Percentiles rank a stretch among this genome's conserved stretches.
Conservation (phyloP, 2,797 vertebrate species). For the Microctenopoma stevenorrisi region DNA sequence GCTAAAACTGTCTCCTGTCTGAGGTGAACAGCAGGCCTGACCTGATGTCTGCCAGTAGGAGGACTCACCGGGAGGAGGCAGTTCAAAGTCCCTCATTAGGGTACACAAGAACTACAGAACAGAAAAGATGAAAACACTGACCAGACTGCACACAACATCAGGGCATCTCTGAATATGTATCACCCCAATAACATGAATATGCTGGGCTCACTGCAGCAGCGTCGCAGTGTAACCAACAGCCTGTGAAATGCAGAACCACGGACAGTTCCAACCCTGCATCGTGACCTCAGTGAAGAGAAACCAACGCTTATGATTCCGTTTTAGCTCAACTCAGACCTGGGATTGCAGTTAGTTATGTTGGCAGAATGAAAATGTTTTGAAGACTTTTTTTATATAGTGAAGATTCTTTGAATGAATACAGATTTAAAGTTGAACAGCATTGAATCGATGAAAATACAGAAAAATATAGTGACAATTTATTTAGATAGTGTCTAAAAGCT, state of each 20-base stretch:
- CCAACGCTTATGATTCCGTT: slow-evolving; percentile 14
- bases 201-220: slow-evolving; percentile 6
- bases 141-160: slow-evolving; percentile 1
- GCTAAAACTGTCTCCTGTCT: slow-evolving; percentile 35
- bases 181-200: slow-evolving; percentile 5
- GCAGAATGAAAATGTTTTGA: too few relatives aligned
- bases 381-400: too few relatives aligned
- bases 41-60: slow-evolving; percentile 44
- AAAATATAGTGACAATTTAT: too few relatives aligned
- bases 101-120: slow-evolving; percentile 17
- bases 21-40: slow-evolving; percentile 44
- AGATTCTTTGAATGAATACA: too few relatives aligned
- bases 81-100: slow-evolving; percentile 40
- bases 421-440: too few relatives aligned
- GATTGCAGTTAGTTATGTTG: background rate
- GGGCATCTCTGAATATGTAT: slow-evolving; percentile 28
- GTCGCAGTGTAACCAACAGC: background rate
- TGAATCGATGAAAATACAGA: too few relatives aligned
- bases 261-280: slow-evolving; percentile 41
- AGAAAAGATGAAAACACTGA: slow-evolving; percentile 19
- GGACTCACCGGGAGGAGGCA: slow-evolving; percentile 20
- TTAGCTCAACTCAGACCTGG: background rate
- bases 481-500: too few relatives aligned
- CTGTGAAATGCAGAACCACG: slow-evolving; percentile 50
- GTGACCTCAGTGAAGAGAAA: background rate